Evolutionary conservation across 2,888 invertebrate genomes (phyloP).

Genomic region (Catocala fraxini): DNA sequence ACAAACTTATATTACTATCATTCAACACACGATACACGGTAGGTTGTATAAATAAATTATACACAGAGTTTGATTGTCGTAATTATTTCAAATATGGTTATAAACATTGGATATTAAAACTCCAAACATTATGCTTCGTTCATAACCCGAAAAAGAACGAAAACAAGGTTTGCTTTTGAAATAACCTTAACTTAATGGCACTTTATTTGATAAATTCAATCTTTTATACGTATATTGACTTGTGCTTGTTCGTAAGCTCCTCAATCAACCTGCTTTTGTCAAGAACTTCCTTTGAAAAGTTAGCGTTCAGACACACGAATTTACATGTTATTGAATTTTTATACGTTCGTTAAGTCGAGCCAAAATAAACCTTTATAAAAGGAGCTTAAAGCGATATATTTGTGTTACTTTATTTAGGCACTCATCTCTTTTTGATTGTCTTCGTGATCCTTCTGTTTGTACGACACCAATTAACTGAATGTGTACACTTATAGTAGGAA

Average conservation of each 20-base stretch:
- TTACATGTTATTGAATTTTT: slow-evolving; percentile 88
- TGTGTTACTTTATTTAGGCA: slow-evolving; percentile 26
- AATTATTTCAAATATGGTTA: no score
- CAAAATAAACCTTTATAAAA: slow-evolving; percentile 40
- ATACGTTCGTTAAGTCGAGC: slow-evolving; percentile 78
- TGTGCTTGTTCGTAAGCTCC: slow-evolving; percentile 55
- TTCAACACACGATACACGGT: no score
- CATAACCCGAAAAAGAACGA: not conserved
- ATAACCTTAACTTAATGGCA: not conserved
- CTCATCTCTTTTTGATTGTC: slow-evolving; percentile 22
- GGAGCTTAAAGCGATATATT: slow-evolving; percentile 33
- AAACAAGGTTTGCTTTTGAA: not conserved
- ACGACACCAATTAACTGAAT: no score
- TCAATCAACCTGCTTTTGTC: slow-evolving; percentile 75
- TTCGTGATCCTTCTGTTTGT: not conserved
- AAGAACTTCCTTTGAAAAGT: slow-evolving; percentile 79
- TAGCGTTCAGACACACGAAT: slow-evolving; percentile 77
- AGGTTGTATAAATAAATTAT: no score
- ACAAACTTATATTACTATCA: no score
- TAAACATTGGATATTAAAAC: no score
- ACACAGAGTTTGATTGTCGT: no score
- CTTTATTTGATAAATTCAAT: slow-evolving; percentile 9
- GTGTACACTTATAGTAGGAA: no score
- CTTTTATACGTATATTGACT: slow-evolving; percentile 42
- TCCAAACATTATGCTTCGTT: not conserved